Percentiles rank a stretch among this genome's conserved stretches.
Conservation (phyloP, 2,888 invertebrate species). For the Biston betularia region DNA sequence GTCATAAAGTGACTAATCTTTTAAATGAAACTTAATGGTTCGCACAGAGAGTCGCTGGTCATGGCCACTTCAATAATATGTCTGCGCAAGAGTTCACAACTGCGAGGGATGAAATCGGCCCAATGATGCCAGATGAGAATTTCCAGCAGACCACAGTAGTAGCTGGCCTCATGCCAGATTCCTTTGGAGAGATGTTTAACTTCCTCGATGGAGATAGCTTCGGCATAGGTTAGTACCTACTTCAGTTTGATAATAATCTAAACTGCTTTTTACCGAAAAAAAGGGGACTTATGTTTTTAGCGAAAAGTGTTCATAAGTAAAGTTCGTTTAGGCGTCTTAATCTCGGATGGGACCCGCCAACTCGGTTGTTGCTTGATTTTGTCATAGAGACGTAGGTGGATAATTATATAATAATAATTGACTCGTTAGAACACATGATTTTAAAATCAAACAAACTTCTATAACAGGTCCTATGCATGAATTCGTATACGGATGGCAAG, state of each 20-base stretch:
- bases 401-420: too few relatives aligned
- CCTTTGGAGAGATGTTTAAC: constrained; percentile 80
- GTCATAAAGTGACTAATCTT: not conserved
- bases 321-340: too few relatives aligned
- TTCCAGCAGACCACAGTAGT: constrained; percentile 69
- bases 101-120: constrained; percentile 69
- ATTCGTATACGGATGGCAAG: constrained; percentile 83
- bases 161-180: constrained; percentile 79
- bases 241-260: too few relatives aligned
- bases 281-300: too few relatives aligned
- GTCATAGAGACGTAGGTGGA: too few relatives aligned
- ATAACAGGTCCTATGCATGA: constrained; percentile 79
- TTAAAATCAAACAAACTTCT: not conserved
- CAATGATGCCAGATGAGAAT: constrained; percentile 71
- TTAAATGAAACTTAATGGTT: constrained; percentile 6
- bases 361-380: too few relatives aligned
- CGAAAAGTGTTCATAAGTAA: too few relatives aligned
- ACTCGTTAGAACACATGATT: too few relatives aligned
- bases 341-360: too few relatives aligned
- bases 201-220: constrained; percentile 81
- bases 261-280: too few relatives aligned
- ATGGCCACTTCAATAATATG: constrained; percentile 59
- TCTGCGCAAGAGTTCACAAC: constrained; percentile 69
- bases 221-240: constrained; percentile 76
- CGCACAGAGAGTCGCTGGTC: constrained; percentile 22